Evolutionary conservation across 2,113 vertebrate species (phyloP), one percentile per base, ranked within the genome.

Genomic region (Odontophorus gujanensis): DNA sequence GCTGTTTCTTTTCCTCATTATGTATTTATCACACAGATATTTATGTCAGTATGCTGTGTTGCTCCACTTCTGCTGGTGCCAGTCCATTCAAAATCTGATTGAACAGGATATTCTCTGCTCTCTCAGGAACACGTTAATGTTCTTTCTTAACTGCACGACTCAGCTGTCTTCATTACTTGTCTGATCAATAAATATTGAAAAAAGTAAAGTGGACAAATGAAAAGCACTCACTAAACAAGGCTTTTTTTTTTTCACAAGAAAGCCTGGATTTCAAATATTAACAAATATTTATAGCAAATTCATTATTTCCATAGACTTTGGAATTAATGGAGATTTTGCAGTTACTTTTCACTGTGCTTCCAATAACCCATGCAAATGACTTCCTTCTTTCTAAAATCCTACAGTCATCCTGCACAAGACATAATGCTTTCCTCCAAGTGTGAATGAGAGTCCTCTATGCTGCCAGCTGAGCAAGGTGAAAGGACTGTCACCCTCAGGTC

Each of bases 131-230:
- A 58, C 13, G 2, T 50, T 63, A 40, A 57, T 91, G 61, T 84
- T 92, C 81, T 72, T 85, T 93, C 65, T 62, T 91, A 75, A 78
- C 82, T 92, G 22, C 34, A 36, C 25, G 36, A 81, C 42, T 61
- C 45, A 71, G 57, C 51, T 92, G 65, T 85, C 91, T 96, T 94
- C 81, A 78, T 89, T 92, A 89, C 48, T 58, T 48, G 40, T 61
- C 77, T 82, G 71, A 95, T 96, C 95, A 95, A 94, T 96, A 96
- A 91, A 79, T 96, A 90, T 79, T 0, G 21, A 92, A 95, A 87
- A 75, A 79, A 78, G 36, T 85, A 65, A 96, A 92, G 80, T 73
- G 89, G 67, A 63, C 89, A 93, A 90, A 74, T 94, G 92, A 92
- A 94, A 89, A 90, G 16, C 78, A 71, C 61, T 90, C 32, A 42